These are phyloP conservation scores for Frankliniella intonsa DNA, from an alignment of 2,888 invertebrate species.

Conservation along the genomic window DNA sequence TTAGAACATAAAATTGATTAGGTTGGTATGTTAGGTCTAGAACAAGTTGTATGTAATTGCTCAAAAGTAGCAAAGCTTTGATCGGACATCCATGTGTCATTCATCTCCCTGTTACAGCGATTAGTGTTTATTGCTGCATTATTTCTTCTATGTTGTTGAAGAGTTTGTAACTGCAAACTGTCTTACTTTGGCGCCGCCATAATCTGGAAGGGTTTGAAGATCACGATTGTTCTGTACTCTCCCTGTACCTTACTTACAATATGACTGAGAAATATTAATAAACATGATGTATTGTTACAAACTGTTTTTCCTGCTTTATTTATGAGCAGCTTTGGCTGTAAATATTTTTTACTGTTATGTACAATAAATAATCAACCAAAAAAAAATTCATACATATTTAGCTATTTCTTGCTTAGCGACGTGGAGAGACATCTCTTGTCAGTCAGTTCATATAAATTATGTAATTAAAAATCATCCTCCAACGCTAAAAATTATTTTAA, in stretches of 20 bases:
- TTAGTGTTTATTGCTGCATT: constrained; percentile 8
- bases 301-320: neutral
- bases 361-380: neutral
- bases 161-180: constrained; percentile 25
- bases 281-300: constrained; percentile 26
- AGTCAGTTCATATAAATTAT: no score
- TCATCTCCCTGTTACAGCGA: neutral
- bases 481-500: no score
- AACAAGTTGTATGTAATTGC: constrained; percentile 13
- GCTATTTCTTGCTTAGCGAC: neutral
- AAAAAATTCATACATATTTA: neutral
- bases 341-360: neutral
- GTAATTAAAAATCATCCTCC: no score
- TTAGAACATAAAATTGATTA: constrained; percentile 10
- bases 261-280: constrained; percentile 27
- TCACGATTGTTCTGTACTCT: constrained; percentile 17
- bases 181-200: constrained; percentile 11
- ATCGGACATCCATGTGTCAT: constrained; percentile 4
- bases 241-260: constrained; percentile 26
- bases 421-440: no score
- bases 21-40: neutral
- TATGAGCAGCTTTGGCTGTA: neutral
- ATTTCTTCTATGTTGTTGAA: neutral
- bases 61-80: constrained; percentile 14
- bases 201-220: constrained; percentile 23